These are phyloP conservation scores for Odontothrips loti DNA, from an alignment of 2,888 invertebrate species.

Conservation along the genomic window DNA sequence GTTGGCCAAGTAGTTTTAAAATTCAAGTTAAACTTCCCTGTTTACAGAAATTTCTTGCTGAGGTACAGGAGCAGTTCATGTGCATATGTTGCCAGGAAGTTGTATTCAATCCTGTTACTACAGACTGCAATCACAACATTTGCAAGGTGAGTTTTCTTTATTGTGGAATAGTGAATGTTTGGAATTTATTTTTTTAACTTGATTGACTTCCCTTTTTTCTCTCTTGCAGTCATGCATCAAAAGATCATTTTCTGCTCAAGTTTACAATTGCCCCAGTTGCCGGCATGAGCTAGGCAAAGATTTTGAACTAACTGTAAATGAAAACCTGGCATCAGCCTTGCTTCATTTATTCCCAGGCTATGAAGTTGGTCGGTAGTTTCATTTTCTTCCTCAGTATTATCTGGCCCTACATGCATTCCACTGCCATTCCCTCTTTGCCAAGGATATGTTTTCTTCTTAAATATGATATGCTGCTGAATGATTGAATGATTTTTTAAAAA, in stretches of 20 bases:
- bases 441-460: background rate
- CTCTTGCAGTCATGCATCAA: conserved; percentile 58
- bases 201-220: conserved; percentile 32
- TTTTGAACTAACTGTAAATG: conserved; percentile 54
- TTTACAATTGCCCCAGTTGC: conserved; percentile 66
- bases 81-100: conserved; percentile 78
- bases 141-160: conserved; percentile 54
- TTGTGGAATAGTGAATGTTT: conserved; percentile 30
- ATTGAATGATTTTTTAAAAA: background rate
- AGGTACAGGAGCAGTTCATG: conserved; percentile 62
- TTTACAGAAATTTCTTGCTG: conserved; percentile 56
- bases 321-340: conserved; percentile 54
- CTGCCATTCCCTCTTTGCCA: too few relatives aligned
- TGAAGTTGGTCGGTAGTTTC: conserved; percentile 47
- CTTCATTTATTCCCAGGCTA: conserved; percentile 65
- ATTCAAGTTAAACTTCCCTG: background rate
- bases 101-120: conserved; percentile 65
- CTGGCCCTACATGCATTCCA: too few relatives aligned
- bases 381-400: too few relatives aligned
- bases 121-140: conserved; percentile 69
- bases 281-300: conserved; percentile 57
- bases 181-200: conserved; percentile 8
- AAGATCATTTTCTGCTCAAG: conserved; percentile 60
- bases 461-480: background rate
- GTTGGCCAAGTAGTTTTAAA: background rate